Percentiles rank a stretch among this genome's conserved stretches.
Conservation (phyloP, 2,113 vertebrate genomes). For the Platysternon megacephalum region DNA sequence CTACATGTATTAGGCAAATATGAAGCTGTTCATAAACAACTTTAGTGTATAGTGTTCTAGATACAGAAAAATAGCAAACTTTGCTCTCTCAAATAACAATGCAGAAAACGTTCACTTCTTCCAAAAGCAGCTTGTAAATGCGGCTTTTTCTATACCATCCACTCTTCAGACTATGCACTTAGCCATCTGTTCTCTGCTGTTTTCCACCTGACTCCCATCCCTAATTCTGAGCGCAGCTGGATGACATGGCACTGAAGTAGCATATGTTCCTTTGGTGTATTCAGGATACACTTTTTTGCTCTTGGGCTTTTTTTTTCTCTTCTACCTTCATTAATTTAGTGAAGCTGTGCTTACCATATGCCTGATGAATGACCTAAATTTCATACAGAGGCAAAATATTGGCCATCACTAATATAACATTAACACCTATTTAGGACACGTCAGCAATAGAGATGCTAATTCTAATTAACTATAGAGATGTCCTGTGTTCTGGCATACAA, state of each 20-base stretch:
- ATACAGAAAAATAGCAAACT: neutral
- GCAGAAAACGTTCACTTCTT: neutral
- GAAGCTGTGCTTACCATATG: neutral
- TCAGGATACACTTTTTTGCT: neutral
- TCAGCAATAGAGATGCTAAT: neutral
- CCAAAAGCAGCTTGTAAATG: neutral
- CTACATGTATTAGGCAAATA: neutral
- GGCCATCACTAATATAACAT: neutral
- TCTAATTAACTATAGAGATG: neutral
- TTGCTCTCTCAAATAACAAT: neutral
- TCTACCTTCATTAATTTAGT: neutral
- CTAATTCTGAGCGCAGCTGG: too few relatives aligned
- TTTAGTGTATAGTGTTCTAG: neutral
- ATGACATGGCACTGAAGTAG: neutral
- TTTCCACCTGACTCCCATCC: too few relatives aligned
- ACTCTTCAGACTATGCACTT: too few relatives aligned
- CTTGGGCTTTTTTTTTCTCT: neutral
- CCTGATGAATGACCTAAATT: neutral
- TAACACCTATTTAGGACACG: accelerated
- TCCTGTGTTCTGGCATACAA: neutral
- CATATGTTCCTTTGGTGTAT: neutral
- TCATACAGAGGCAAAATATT: neutral
- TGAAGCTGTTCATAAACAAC: neutral
- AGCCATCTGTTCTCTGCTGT: too few relatives aligned
- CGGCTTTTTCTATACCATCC: too few relatives aligned